Base-by-base conservation (phyloP, 2,797 vertebrate species). In the Cynopterus sphinx region DNA sequence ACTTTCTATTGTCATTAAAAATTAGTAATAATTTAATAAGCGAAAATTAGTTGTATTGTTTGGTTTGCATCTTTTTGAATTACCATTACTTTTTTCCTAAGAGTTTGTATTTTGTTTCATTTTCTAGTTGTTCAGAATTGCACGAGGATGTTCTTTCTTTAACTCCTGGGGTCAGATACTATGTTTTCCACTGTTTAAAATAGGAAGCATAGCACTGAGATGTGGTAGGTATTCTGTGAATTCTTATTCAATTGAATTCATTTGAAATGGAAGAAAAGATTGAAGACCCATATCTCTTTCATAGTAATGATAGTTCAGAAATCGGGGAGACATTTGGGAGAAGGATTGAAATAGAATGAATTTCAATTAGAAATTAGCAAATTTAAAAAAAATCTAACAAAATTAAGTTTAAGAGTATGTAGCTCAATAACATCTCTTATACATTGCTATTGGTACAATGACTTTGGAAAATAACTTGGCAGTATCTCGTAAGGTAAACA, bases 301-400 rank as follows among this genome's bases (percentile, higher is more conserved):
- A 61, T 51, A 33, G 46, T 65, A 68, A 71, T 70, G n/a, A 43
- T 39, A 87, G n/a, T 63, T 94, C 12, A 86, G 65, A 82, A 94
- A 71, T 28, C 26, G 24, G 53, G 24, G 24, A 41, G 28, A 84
- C 71, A 67, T 85, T 89, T 43, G 21, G 63, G 39, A 61, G 68
- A 90, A 95, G 8, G 43, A 61, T 95, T 63, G 78, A 93, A 90
- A 87, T 15, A 68, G 39, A 77, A 63, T 91, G 65, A 57, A 70
- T 83, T 68, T 57, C 33, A 16, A 67, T 51, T 77, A 59, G 43
- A 91, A 79, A 63, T 43, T 73, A 49, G 33, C 91, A 91, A 78
- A 96, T 28, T 84, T 13, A 39, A 94, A 94, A 87, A 22, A 91
- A 94, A 78, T 73, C 13, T 55, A 84, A 51, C 21, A 93, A 92